A percentile compares a stretch with the other conserved stretches of the same genome.
These are phyloP conservation scores for Sterna hirundo DNA, from an alignment of 2,113 vertebrate genomes.

Conservation along the genomic window DNA sequence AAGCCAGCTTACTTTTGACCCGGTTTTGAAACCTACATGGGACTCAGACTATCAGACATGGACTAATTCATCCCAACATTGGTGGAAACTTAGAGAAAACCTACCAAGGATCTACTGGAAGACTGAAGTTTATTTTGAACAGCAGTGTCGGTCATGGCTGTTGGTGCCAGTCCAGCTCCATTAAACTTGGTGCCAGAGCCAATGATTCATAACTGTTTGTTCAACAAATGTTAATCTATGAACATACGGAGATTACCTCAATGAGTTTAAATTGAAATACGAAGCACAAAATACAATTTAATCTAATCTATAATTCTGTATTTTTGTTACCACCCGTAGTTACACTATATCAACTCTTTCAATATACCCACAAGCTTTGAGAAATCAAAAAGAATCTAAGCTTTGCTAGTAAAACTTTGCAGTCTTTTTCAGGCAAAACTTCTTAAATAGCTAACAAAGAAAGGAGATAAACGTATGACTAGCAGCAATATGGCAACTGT, in stretches of 20 bases:
- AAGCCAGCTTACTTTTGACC: background rate
- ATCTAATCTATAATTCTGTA: background rate
- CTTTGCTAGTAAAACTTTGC: background rate
- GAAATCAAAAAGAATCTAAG: background rate
- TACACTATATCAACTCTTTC: background rate
- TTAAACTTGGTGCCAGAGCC: background rate
- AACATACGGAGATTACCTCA: background rate
- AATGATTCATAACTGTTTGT: background rate
- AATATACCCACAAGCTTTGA: background rate
- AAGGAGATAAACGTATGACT: background rate
- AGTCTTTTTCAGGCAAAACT: background rate
- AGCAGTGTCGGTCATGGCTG: background rate
- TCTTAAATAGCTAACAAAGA: background rate
- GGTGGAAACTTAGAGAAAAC: background rate
- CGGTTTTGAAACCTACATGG: background rate
- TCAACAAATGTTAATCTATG: background rate
- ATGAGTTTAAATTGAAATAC: background rate
- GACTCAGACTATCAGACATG: background rate
- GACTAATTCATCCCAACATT: background rate
- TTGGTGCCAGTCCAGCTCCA: background rate
- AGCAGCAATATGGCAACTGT: background rate
- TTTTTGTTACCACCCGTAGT: background rate
- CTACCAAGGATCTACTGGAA: background rate
- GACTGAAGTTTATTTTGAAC: slow-evolving; percentile 30
- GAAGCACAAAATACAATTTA: background rate